These are phyloP conservation scores for Trichonephila clavipes DNA, from an alignment of 1,140 invertebrate genomes.

Conservation along the genomic window DNA sequence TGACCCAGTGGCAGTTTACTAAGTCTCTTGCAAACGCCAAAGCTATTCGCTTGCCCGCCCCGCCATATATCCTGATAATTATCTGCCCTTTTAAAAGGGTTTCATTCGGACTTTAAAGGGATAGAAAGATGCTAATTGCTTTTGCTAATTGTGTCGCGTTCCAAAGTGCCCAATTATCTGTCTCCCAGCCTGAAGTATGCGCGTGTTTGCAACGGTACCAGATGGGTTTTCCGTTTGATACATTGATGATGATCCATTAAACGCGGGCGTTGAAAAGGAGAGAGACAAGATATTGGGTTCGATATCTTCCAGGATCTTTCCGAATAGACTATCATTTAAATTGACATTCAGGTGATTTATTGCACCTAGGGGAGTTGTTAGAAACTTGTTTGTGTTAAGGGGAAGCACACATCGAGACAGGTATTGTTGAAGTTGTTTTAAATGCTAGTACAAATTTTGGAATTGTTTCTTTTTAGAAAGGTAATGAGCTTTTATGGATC, in stretches of 20 bases:
- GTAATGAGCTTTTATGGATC: too few relatives aligned
- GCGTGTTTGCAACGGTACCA: neutral
- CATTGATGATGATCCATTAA: constrained; percentile 5
- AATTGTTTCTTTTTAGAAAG: too few relatives aligned
- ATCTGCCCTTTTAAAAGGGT: constrained; percentile 29
- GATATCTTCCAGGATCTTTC: neutral
- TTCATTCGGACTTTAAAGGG: constrained; percentile 27
- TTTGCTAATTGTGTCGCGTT: constrained; percentile 66
- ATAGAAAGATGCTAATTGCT: constrained; percentile 50
- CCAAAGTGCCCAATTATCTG: constrained; percentile 62
- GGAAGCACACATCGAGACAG: neutral
- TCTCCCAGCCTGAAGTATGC: neutral
- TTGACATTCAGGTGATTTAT: neutral
- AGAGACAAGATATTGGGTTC: neutral
- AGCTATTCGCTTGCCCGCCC: neutral
- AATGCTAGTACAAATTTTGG: too few relatives aligned
- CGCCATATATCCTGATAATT: constrained; percentile 1
- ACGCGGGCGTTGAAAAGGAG: neutral
- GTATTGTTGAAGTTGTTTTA: neutral
- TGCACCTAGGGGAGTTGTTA: neutral
- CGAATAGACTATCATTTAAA: constrained; percentile 6
- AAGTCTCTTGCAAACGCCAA: neutral
- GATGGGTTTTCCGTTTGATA: neutral
- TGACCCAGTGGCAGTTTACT: constrained; percentile 27
- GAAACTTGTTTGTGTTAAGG: neutral